Evolutionary conservation across 2,113 vertebrate genomes (phyloP), one percentile per base, ranked within the genome.

Genomic region (Vidua chalybeata): DNA sequence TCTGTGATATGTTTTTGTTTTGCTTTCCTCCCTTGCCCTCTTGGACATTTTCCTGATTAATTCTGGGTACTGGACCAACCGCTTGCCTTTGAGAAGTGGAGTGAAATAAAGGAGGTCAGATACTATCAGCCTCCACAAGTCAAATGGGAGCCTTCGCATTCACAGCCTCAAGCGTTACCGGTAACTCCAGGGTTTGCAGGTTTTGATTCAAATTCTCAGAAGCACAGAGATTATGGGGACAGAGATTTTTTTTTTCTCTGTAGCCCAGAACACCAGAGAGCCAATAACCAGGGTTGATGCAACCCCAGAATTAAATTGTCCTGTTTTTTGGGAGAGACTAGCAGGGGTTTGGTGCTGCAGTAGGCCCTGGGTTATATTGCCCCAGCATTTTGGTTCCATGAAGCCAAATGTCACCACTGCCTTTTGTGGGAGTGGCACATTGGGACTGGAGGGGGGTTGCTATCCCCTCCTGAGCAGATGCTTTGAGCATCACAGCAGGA

Each of bases 51-150:
- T 63, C 88, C 76, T 89, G 69, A 28, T 86, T 80, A 71, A 64
- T 95, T 96, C 93, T 81, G 83, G 37, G 88, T 97, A 92, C 37
- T 16, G 35, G 72, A 8, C n/a, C 1, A 0, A 24, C n/a, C 1
- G 0, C 90, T 96, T 0, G 0, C 8, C 59, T 83, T 82, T 7
- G 12, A 89, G 83, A 81, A 86, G 33, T 3, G 2, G 13, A 43
- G 45, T 7, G 3, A 59, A 58, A 31, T 74, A 72, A 95, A 92
- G 52, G 68, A 93, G 94, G 96, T 94, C 96, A 96, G 94, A 97
- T 95, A 2, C 19, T 96, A 92, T 95, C 95, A 88, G 45, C 48
- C n/a, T 28, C 20, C 1, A 1, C 0, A 5, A 93, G 79, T 90
- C 96, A 92, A 43, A 10, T 5, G 11, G 17, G 61, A 39, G 72